A percentile compares a stretch with the other conserved stretches of the same genome.
Conservation (phyloP, 53 echinoderm and acorn worm genomes). For the Echinarachnius parma region DNA sequence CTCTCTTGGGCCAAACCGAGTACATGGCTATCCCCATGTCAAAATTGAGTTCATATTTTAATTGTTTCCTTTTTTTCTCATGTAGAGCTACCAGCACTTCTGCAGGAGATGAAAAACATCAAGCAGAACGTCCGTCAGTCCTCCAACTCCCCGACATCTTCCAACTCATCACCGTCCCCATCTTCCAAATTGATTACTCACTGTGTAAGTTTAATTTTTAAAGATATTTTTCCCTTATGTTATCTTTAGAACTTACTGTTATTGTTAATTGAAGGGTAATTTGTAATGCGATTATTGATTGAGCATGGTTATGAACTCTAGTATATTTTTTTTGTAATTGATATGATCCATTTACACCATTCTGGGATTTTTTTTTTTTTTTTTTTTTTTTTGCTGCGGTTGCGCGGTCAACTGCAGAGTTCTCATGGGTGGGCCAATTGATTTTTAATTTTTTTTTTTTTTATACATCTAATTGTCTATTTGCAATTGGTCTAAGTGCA, state of each 20-base stretch:
- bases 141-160: not conserved
- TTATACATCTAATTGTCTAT: too few species aligned
- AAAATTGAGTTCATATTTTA: constrained; percentile 3
- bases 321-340: constrained; percentile 3
- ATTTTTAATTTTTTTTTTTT: too few species aligned
- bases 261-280: not conserved
- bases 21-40: constrained; percentile 4
- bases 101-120: constrained; percentile 4
- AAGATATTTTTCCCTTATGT: constrained; percentile 3
- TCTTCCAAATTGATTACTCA: constrained; percentile 4
- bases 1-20: constrained; percentile 4
- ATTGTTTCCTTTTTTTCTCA: constrained; percentile 3
- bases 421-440: too few species aligned
- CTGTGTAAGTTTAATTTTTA: constrained; percentile 3
- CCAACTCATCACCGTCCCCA: constrained; percentile 4
- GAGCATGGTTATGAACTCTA: constrained; percentile 4
- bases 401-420: too few species aligned
- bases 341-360: not conserved
- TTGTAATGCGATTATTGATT: constrained; percentile 3
- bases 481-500: too few species aligned
- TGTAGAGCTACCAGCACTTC: constrained; percentile 4
- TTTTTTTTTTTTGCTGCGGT: too few species aligned
- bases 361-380: too few species aligned
- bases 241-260: constrained; percentile 3
- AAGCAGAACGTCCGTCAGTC: constrained; percentile 4